Evolutionary conservation across 2,113 vertebrate species (phyloP).

Genomic region (Rutilus rutilus): DNA sequence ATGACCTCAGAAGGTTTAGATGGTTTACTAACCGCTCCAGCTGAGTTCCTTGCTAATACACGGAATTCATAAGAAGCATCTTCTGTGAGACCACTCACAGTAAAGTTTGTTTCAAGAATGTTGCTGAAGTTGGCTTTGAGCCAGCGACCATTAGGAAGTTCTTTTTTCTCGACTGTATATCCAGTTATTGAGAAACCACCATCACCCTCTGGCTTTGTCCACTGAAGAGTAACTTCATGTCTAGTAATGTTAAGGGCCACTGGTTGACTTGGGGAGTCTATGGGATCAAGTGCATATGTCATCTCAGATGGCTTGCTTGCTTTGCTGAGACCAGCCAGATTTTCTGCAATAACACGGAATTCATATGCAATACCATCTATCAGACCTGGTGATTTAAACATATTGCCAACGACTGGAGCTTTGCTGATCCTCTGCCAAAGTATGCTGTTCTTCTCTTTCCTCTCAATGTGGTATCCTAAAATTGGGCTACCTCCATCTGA

Average conservation of each 20-base stretch:
- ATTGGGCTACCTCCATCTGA: constrained; percentile 93
- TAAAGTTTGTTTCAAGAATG: constrained; percentile 92
- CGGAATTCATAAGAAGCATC: constrained; percentile 95
- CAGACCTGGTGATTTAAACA: constrained; percentile 93
- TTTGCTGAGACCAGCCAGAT: constrained; percentile 93
- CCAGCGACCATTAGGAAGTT: constrained; percentile 95
- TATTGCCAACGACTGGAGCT: constrained; percentile 88
- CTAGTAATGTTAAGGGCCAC: constrained; percentile 92
- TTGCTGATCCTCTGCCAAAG: constrained; percentile 95
- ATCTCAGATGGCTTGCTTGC: constrained; percentile 93
- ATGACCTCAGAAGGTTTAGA: constrained; percentile 91
- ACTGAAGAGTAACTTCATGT: constrained; percentile 91
- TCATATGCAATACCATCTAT: constrained; percentile 95
- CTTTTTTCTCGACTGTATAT: constrained; percentile 93
- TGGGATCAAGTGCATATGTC: constrained; percentile 88
- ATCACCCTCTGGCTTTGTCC: constrained; percentile 94
- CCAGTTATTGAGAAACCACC: constrained; percentile 97
- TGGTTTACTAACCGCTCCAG: constrained; percentile 90
- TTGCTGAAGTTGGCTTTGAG: constrained; percentile 98
- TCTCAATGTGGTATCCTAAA: constrained; percentile 94
- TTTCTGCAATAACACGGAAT: constrained; percentile 94
- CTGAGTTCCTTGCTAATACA: constrained; percentile 93
- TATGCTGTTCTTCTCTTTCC: constrained; percentile 96
- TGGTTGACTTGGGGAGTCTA: constrained; percentile 91
- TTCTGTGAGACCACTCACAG: constrained; percentile 94